Conservation (phyloP, 2,113 vertebrate genomes). For the Mirza zaza region DNA sequence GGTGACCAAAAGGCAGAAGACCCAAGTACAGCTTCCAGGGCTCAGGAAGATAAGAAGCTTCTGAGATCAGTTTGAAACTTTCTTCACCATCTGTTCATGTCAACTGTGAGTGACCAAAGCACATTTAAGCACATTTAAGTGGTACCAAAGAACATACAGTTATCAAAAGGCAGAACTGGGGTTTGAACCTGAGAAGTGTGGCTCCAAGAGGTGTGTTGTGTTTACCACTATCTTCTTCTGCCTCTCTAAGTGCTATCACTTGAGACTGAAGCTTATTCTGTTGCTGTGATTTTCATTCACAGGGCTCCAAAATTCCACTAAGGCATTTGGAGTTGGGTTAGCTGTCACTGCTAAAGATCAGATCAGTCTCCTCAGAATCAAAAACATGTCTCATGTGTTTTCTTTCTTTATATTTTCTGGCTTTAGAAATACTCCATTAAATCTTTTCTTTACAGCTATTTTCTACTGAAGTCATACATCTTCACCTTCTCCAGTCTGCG, state of each 20-base stretch:
- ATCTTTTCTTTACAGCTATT: neutral
- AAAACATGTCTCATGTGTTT: neutral
- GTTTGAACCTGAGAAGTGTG: neutral
- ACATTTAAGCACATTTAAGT: neutral
- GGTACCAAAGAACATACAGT: neutral
- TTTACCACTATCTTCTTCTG: neutral
- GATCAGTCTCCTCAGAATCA: neutral
- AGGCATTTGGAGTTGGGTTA: neutral
- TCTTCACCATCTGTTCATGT: neutral
- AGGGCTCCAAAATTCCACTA: neutral
- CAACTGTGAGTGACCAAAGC: neutral
- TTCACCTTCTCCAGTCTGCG: accelerated
- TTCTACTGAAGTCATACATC: neutral
- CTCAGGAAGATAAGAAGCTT: neutral
- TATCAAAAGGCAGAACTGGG: neutral
- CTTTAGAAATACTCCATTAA: neutral
- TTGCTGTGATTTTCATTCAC: neutral
- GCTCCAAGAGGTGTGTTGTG: neutral
- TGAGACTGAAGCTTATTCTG: neutral
- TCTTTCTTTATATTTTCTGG: neutral
- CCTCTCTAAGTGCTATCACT: neutral
- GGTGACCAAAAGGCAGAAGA: neutral
- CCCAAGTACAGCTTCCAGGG: neutral
- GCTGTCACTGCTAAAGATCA: neutral
- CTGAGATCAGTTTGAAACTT: neutral